These are phyloP conservation scores for Scleropages formosus DNA, from an alignment of 2,797 vertebrate genomes.

Conservation along the genomic window DNA sequence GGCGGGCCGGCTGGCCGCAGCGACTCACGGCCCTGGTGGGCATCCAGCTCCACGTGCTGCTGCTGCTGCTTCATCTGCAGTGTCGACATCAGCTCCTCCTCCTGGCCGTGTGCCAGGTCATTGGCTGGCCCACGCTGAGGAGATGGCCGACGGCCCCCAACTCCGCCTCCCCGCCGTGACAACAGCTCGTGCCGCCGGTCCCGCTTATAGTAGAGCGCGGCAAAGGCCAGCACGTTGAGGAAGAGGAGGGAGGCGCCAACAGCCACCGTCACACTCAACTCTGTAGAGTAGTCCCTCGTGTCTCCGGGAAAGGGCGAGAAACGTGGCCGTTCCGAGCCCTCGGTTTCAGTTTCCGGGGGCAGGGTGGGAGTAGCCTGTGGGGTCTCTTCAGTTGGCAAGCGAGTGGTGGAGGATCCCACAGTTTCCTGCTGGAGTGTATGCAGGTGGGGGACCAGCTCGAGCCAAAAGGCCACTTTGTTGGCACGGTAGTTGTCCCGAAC, in stretches of 20 bases:
- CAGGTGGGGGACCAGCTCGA: conserved; percentile 89
- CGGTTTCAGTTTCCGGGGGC: conserved; percentile 66
- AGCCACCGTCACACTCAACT: conserved; percentile 88
- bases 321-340: conserved; percentile 65
- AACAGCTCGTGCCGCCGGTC: conserved; percentile 88
- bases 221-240: conserved; percentile 89
- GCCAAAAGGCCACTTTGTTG: conserved; percentile 96
- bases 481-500: conserved; percentile 91
- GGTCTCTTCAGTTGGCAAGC: conserved; percentile 65
- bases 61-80: conserved; percentile 85
- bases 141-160: conserved; percentile 64
- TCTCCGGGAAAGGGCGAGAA: conserved; percentile 72
- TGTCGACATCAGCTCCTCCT: conserved; percentile 86
- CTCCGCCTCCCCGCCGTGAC: conserved; percentile 60
- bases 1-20: conserved; percentile 82
- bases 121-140: conserved; percentile 76
- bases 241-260: conserved; percentile 90
- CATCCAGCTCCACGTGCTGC: conserved; percentile 68
- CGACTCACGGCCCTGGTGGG: conserved; percentile 74
- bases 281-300: conserved; percentile 87
- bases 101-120: conserved; percentile 79
- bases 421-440: conserved; percentile 77
- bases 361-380: conserved; percentile 65
- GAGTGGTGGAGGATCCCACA: conserved; percentile 72
- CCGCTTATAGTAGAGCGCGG: conserved; percentile 89